Evolutionary conservation across 2,888 invertebrate genomes (phyloP).

Genomic region (Trachelus tabidus): DNA sequence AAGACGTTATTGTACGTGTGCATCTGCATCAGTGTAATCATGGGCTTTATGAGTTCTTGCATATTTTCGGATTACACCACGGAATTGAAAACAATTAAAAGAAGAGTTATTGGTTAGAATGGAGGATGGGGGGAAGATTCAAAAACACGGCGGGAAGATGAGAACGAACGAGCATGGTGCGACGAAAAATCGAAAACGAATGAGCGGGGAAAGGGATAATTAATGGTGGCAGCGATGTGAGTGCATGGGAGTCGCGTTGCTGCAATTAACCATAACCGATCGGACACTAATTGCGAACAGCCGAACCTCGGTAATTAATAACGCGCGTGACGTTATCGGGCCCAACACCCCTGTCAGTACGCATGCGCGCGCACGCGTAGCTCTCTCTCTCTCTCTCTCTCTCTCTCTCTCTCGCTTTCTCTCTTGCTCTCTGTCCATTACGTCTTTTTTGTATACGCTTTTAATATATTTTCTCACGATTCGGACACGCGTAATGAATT

Average conservation of each 20-base stretch:
- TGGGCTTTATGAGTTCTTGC: too few species aligned
- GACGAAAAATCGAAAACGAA: constrained; percentile 17
- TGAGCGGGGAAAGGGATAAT: constrained; percentile 34
- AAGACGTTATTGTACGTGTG: too few species aligned
- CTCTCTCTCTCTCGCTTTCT: too few species aligned
- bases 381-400: not conserved
- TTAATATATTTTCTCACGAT: too few species aligned
- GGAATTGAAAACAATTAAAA: too few species aligned
- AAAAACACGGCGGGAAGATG: not conserved
- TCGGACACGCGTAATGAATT: not conserved
- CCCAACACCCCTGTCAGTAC: too few species aligned
- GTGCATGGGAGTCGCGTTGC: constrained; percentile 38
- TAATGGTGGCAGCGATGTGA: constrained; percentile 39
- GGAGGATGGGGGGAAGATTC: not conserved
- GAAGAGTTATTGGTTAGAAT: too few species aligned
- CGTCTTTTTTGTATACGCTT: too few species aligned
- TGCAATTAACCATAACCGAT: constrained; percentile 58
- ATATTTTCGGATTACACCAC: too few species aligned
- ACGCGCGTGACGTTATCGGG: constrained; percentile 54
- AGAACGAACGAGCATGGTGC: not conserved
- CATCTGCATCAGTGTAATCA: too few species aligned
- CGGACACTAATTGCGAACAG: constrained; percentile 58
- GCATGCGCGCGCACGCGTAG: not conserved
- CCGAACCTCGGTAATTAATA: constrained; percentile 56
- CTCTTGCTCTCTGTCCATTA: too few species aligned